phyloP scores from a whole-genome alignment of 1,140 invertebrate species.

The Penaeus indicus region DNA sequence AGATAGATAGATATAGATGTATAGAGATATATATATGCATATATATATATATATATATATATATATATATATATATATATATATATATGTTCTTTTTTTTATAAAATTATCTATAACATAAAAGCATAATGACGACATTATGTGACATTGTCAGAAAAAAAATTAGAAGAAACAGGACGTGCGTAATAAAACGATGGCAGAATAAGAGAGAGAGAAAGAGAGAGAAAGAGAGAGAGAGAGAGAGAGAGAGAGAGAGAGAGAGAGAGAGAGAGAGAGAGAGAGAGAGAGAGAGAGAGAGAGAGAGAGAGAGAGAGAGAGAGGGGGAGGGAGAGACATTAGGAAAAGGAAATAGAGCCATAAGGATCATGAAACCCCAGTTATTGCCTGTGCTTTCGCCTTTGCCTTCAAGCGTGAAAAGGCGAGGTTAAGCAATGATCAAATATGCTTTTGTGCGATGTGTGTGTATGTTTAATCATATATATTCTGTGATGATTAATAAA shows the following conservation, averaged over 20 bases:
- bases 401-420: not conserved
- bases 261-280: no score
- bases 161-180: no score
- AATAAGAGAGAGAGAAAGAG: no score
- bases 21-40: no score
- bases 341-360: not conserved
- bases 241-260: no score
- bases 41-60: not conserved
- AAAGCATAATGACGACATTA: no score
- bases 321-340: constrained; percentile 1
- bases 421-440: not conserved
- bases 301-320: constrained; percentile 6
- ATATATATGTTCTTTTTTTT: not conserved
- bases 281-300: no score
- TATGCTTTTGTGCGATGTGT: not conserved
- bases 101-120: not conserved
- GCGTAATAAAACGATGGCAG: no score
- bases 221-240: no score
- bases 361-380: not conserved
- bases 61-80: constrained; percentile 28
- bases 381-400: not conserved
- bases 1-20: no score
- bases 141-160: no score
- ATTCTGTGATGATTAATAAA: not conserved
- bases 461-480: not conserved